These are phyloP conservation scores for Leptatherina wallacei DNA, from an alignment of 2,797 vertebrate species.

Conservation along the genomic window DNA sequence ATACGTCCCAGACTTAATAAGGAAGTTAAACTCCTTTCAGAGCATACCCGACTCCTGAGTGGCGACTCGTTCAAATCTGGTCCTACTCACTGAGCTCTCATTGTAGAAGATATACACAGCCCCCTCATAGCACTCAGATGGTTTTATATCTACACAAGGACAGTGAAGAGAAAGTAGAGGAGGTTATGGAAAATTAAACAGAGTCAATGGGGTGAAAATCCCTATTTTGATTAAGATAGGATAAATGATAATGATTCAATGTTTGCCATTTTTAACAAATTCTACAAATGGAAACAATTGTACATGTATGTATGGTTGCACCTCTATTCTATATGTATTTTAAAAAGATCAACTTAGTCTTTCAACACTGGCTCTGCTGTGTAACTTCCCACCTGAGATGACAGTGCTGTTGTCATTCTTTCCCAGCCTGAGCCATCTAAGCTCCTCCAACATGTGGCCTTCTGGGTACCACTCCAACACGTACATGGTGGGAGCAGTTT, in stretches of 20 bases:
- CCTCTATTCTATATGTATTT: neutral
- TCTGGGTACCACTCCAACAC: conserved; percentile 86
- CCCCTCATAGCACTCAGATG: conserved; percentile 84
- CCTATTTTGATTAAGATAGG: no score
- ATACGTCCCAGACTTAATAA: neutral
- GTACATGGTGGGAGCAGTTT: conserved; percentile 28
- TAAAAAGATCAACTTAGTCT: neutral
- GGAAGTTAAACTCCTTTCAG: neutral
- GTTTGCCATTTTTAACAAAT: neutral
- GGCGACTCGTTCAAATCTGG: conserved; percentile 47
- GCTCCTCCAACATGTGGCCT: conserved; percentile 10
- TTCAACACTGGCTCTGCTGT: neutral
- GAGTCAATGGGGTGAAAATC: neutral
- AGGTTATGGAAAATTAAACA: neutral
- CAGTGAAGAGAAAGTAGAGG: neutral
- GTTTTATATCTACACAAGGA: conserved; percentile 72
- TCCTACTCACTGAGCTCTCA: conserved; percentile 58
- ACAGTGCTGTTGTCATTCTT: conserved; percentile 19
- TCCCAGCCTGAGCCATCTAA: conserved; percentile 82
- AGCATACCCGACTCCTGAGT: conserved; percentile 80
- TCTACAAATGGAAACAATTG: no score
- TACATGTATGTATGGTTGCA: neutral
- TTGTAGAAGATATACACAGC: conserved; percentile 75
- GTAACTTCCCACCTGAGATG: conserved; percentile 82
- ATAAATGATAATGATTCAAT: no score